Percentiles rank a stretch among this genome's conserved stretches.
These are phyloP conservation scores for Leptobrachium ailaonicum DNA, from an alignment of 2,113 vertebrate species.

Conservation along the genomic window DNA sequence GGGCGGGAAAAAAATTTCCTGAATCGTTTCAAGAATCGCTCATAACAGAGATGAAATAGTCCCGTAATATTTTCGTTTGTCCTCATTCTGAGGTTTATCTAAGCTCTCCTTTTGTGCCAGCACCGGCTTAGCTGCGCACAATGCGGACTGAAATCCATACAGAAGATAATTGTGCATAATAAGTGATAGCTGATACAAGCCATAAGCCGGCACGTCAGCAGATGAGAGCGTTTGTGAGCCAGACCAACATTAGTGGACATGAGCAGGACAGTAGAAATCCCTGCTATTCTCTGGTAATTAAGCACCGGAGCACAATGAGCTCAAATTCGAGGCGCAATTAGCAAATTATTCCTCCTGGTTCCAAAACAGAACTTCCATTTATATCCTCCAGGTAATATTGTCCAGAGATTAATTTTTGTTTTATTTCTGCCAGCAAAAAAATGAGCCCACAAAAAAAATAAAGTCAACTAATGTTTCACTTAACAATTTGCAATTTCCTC, in stretches of 20 bases:
- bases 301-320: constrained; percentile 23
- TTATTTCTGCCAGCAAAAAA: constrained; percentile 7
- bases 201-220: not conserved
- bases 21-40: not conserved
- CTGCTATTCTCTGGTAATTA: not conserved
- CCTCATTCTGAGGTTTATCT: not conserved
- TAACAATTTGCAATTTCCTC: not conserved
- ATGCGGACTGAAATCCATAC: not conserved
- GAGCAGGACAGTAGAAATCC: constrained; percentile 14
- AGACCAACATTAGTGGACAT: constrained; percentile 11
- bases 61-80: not conserved
- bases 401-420: not conserved
- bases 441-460: not conserved
- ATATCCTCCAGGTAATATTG: not conserved
- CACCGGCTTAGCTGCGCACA: not conserved
- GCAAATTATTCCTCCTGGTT: constrained; percentile 2
- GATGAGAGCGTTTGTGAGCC: not conserved
- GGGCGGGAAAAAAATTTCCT: not conserved
- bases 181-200: constrained; percentile 22
- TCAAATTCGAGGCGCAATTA: not conserved
- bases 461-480: not conserved
- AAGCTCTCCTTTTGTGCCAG: not conserved
- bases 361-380: constrained; percentile 30
- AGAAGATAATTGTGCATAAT: constrained; percentile 14
- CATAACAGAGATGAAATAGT: not conserved